Conservation (phyloP, 2,888 invertebrate species). For the Plebejus argus region DNA sequence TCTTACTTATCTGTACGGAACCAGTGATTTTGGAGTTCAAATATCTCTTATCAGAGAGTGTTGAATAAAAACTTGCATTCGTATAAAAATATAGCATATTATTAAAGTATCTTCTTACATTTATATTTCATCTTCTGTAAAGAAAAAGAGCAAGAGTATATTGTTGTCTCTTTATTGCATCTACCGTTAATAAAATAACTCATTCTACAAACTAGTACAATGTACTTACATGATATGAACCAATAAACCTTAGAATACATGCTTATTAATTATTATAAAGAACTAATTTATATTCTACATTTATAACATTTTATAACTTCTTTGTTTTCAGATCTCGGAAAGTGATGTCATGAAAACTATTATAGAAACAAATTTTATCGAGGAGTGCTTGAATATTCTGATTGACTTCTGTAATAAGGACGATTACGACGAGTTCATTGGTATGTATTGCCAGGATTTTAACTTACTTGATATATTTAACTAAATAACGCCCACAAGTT, state of each 20-base stretch:
- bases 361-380: conserved; percentile 57
- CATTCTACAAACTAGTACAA: too few relatives aligned
- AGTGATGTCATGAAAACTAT: conserved; percentile 59
- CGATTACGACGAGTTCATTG: conserved; percentile 55
- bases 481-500: too few relatives aligned
- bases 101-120: too few relatives aligned
- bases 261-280: too few relatives aligned
- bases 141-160: too few relatives aligned
- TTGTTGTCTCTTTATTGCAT: too few relatives aligned
- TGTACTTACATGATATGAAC: too few relatives aligned
- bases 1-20: conserved; percentile 13
- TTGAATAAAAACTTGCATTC: neutral
- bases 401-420: conserved; percentile 63
- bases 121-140: too few relatives aligned
- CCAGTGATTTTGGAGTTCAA: conserved; percentile 11
- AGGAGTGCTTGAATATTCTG: conserved; percentile 62
- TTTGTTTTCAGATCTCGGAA: conserved; percentile 61
- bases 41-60: conserved; percentile 9
- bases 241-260: too few relatives aligned
- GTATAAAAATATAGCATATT: too few relatives aligned
- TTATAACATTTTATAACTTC: neutral
- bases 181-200: too few relatives aligned
- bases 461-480: neutral
- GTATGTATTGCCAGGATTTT: conserved; percentile 50
- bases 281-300: neutral